Base-by-base conservation (phyloP, 2,797 vertebrate species). In the Phalanger gymnotis region DNA sequence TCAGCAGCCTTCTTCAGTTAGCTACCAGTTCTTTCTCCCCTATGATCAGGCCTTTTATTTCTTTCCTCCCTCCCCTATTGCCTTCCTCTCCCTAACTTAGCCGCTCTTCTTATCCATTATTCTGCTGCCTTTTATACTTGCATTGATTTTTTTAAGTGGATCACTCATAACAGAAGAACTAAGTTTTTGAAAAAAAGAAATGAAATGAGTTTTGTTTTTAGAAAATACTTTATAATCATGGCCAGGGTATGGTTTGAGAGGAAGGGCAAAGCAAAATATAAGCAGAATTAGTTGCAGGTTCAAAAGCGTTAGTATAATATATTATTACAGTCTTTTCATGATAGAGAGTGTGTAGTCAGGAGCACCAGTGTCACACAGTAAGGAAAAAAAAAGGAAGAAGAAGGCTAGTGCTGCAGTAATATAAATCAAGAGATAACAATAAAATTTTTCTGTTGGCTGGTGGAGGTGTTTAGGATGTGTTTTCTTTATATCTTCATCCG, bases 401-500 rank as follows among this genome's bases (percentile, higher is more conserved):
- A 91, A 97, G 97, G 97, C 91, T 87, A 0, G 91, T 95, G 97
- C 97, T 97, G 94, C 96, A 27, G n/a, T 93, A 97, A 98, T 97
- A 98, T 98, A 97, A 98, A 98, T 98, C 97, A 96, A 96, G 97
- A 98, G 98, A 98, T 98, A 98, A 98, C 98, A 98, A 98, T 99
- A 97, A 97, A 97, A 98, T 98, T 98, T 98, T 98, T 98, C 98
- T 98, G 96, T 95, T 98, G 98, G 98, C 98, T 99, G 98, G 98
- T 57, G 54, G 98, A 99, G 98, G 98, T 98, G 98, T 99, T 98
- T 98, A 98, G 98, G 99, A 98, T 98, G 98, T 99, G 98, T 98
- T 98, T 99, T 98, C 98, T 98, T 98, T 98, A 99, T 99, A 98
- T 98, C 98, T 98, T 98, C 98, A 98, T 98, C 99, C 98, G 96